phyloP scores from a whole-genome alignment of 2,113 vertebrate genomes.

The Hippocampus zosterae region DNA sequence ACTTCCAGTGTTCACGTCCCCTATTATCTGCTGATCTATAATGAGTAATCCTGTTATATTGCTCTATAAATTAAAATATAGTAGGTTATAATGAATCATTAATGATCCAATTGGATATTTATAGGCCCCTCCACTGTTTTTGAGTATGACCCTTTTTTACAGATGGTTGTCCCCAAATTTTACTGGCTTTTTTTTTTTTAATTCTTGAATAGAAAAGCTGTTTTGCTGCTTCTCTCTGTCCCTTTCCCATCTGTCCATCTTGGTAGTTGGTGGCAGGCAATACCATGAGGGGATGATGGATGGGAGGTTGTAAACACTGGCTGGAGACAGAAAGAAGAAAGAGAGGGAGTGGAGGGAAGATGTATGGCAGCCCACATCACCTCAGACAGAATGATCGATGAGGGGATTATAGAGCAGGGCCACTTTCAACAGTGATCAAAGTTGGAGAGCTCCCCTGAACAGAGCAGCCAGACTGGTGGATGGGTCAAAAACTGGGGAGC shows the following conservation, averaged over 20 bases:
- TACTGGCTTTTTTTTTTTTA: background rate
- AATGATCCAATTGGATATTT: constrained; percentile 48
- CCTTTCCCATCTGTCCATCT: constrained; percentile 48
- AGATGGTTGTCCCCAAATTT: background rate
- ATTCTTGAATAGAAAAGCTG: constrained; percentile 23
- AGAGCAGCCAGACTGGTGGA: constrained; percentile 29
- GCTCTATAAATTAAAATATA: constrained; percentile 56
- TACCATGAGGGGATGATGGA: constrained; percentile 50
- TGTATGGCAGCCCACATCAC: constrained; percentile 55
- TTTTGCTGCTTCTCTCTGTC: constrained; percentile 26
- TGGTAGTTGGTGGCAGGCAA: constrained; percentile 20
- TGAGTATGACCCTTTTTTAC: constrained; percentile 36
- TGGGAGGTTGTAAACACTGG: constrained; percentile 40
- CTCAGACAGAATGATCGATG: constrained; percentile 69
- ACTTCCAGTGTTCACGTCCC: constrained; percentile 33
- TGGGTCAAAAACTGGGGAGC: constrained; percentile 29
- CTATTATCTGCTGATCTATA: constrained; percentile 55
- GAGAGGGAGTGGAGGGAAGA: constrained; percentile 49
- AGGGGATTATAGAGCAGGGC: constrained; percentile 57
- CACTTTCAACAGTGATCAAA: constrained; percentile 62
- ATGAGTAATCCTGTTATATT: constrained; percentile 34
- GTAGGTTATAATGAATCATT: constrained; percentile 57
- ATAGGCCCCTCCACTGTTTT: constrained; percentile 32
- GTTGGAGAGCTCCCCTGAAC: constrained; percentile 36
- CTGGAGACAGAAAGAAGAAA: constrained; percentile 34